These are phyloP conservation scores for Xylota segnis DNA, from an alignment of 2,888 invertebrate species.

Conservation along the genomic window DNA sequence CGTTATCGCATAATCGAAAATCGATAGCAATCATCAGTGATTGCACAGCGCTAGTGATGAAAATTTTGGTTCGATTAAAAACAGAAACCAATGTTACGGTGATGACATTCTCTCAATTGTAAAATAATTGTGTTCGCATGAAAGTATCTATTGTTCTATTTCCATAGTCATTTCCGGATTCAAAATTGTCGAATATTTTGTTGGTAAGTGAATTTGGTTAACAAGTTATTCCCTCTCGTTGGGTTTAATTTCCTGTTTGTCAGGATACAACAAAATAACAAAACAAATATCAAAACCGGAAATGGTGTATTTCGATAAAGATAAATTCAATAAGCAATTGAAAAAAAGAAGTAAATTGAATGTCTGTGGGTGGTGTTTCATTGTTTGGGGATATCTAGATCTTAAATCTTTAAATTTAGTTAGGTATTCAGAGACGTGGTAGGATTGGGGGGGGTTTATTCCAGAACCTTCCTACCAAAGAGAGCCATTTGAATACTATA, in stretches of 20 bases:
- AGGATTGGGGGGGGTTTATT: too few relatives aligned
- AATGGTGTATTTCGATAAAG: slow-evolving; percentile 11
- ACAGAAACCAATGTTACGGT: not conserved
- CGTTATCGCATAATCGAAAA: not conserved
- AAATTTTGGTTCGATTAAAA: slow-evolving; percentile 4
- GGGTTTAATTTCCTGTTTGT: slow-evolving; percentile 45
- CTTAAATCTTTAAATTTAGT: too few relatives aligned
- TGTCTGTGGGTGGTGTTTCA: not conserved
- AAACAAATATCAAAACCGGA: slow-evolving; percentile 13
- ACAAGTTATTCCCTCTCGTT: not conserved
- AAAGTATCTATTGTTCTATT: not conserved
- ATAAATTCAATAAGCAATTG: not conserved
- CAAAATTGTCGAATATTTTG: slow-evolving; percentile 9
- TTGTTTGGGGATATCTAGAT: not conserved
- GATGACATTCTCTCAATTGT: not conserved
- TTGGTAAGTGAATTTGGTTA: slow-evolving; percentile 1
- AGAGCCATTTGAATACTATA: too few relatives aligned
- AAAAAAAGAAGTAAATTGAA: not conserved
- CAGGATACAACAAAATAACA: slow-evolving; percentile 32
- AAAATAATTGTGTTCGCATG: not conserved
- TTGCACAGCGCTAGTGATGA: not conserved
- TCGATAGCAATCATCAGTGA: not conserved
- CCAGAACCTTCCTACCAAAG: too few relatives aligned
- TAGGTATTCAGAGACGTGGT: too few relatives aligned
- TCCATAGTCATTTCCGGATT: slow-evolving; percentile 9